Evolutionary conservation across 1,140 invertebrate genomes (phyloP), one percentile per base, ranked within the genome.

Genomic region (Nomia melanderi): DNA sequence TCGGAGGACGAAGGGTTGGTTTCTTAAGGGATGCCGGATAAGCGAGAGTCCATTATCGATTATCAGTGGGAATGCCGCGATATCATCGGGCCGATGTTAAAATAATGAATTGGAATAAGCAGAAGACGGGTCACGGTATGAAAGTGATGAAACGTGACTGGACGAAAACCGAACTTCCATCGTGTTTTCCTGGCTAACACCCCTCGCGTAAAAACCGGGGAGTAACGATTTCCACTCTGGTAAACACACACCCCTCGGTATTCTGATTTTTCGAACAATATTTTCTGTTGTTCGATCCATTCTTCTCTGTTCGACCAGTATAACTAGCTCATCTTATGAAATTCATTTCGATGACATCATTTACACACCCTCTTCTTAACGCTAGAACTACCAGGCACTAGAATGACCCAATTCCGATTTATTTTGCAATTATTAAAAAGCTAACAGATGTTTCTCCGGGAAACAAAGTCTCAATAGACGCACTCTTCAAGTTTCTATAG

Each of bases 91-190:
- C 84, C 82, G 85, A 86, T 85, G 85, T 74, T 83, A 78, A 86
- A 84, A 69, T 87, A 86, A 89, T 79, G 79, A 86, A 85, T 85
- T 85, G 86, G 85, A 90, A 87, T 88, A 88, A 86, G 82, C 84
- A 64, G 83, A 77, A 81, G 62, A 80, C 60, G 60, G 66, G 71
- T 63, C 76, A 67, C 25, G 82, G 87, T 86, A 84, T 84, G 81
- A 77, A 79, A 86, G 83, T 84, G 88, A 89, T 89, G 89, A 91
- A 88, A 88, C 88, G 87, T 91, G 90, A 90, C 89, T 90, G 73
- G 83, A 77, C 87, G 87, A 88, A 90, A 90, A 36, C 25, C 53
- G 14, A n/a, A n/a, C 27, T 67, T 77, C 8, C 60, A 66, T 63
- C 62, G 50, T 41, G 33, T 66, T 75, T 66, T 57, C 31, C 50